Evolutionary conservation across 1,140 invertebrate genomes (phyloP).

Genomic region (Pogonomyrmex californicus): DNA sequence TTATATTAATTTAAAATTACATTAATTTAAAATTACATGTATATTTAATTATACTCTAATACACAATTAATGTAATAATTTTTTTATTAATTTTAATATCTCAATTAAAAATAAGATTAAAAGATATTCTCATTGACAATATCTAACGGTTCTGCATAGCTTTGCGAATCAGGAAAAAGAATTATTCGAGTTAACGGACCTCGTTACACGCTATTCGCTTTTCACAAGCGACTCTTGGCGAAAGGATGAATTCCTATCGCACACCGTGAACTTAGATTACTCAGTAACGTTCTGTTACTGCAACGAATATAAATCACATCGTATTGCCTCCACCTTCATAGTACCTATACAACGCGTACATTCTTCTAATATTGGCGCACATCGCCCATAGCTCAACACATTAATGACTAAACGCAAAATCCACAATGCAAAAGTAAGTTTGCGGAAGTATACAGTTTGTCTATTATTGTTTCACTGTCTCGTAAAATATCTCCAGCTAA

Average conservation of each 20-base stretch:
- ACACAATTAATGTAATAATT: conserved; percentile 15
- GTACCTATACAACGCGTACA: conserved; percentile 6
- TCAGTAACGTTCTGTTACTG: conserved; percentile 31
- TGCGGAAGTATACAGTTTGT: conserved; percentile 21
- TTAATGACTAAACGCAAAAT: conserved; percentile 19
- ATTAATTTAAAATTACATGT: background rate
- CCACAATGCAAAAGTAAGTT: background rate
- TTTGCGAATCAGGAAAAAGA: conserved; percentile 10
- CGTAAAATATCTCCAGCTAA: background rate
- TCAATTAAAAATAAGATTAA: background rate
- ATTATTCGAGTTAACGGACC: conserved; percentile 40
- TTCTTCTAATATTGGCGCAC: conserved; percentile 26
- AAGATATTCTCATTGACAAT: background rate
- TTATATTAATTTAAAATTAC: background rate
- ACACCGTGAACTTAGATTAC: conserved; percentile 21
- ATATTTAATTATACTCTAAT: background rate
- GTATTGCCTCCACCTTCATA: conserved; percentile 31
- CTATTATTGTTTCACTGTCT: conserved; percentile 24
- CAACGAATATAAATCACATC: conserved; percentile 73
- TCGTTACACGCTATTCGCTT: conserved; percentile 46
- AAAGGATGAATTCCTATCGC: conserved; percentile 61
- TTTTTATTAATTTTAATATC: conserved; percentile 12
- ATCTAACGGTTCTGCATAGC: conserved; percentile 22
- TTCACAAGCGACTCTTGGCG: conserved; percentile 47
- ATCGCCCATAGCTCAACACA: conserved; percentile 11